Evolutionary conservation across 2,888 invertebrate species (phyloP), one percentile per base, ranked within the genome.

Genomic region (Cerceris rybyensis): DNA sequence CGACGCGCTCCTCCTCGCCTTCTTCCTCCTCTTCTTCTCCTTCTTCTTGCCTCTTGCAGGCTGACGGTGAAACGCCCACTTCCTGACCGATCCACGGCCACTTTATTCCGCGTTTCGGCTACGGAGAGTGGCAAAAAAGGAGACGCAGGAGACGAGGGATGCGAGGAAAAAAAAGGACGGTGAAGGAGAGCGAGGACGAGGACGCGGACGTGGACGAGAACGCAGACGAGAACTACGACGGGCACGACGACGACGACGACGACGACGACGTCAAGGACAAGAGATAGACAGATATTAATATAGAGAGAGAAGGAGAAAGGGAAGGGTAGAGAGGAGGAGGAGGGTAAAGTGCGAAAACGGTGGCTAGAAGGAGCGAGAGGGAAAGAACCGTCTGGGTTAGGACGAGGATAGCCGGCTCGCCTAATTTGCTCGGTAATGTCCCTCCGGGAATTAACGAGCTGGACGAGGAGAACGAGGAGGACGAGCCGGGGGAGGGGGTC

Each of bases 61-160:
- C 78, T 82, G 86, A 86, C 80, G 72, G 81, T 81, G 91, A 88
- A 89, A 84, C 92, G 92, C 91, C 92, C 89, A 92, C 88, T 92
- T 92, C 91, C 92, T 84, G 81, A 87, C 87, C 84, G 85, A 86
- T 87, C 67, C 79, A 57, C 55, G 70, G 68, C 63, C 80, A 70
- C 76, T 86, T 82, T 77, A 80, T 80, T 82, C 75, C 78, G 74
- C 75, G 75, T 77, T 80, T 70, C 46, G 28, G 28, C 28, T 28
- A 28, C 28, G 28, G 28, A 28, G 28, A 28, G 28, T 28, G 28
- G 28, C 28, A 28, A 28, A 28, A 28, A 28, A 28, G 28, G 28
- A 28, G 17, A 54, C 42, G 42, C 2, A 5, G 55, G 39, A 50
- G n/a, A 50, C 50, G 13, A 6, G 50, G 66, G 49, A 54, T 8